Base-by-base conservation (phyloP, 2,888 invertebrate species). In the Lymantria monacha region DNA sequence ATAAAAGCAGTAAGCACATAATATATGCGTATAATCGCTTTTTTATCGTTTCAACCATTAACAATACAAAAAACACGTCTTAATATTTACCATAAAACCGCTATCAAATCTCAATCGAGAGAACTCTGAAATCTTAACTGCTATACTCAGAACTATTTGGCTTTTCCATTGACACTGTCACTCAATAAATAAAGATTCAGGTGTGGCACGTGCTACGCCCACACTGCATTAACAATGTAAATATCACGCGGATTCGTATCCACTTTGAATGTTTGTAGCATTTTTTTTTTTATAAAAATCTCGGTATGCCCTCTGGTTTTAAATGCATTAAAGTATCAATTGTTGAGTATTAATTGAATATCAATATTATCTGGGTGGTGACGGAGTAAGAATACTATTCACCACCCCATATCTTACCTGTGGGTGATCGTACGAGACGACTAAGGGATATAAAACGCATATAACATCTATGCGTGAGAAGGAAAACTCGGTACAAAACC, bases 181-280 rank as follows among this genome's bases (percentile, higher is more conserved):
- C 65, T 67, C 66, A 61, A 72, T 72, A 76, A 76, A 78, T 74
- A 77, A 69, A 59, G 61, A 58, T 66, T 73, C 69, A 72, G 82
- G 78, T 69, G 74, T 65, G 81, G 79, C 84, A 76, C 79, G 82
- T 77, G 83, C 81, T 76, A 75, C 62, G 63, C 83, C 83, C 77
- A 82, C 83, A 74, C 74, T 56, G 58, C 69, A 81, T 81, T 79
- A 75, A 59, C 69, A 75, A 77, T 77, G 74, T 75, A 75, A 79
- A 83, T 74, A 69, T 61, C 57, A 73, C 63, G 59, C 59, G 69
- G 60, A 70, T 67, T 66, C 66, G 37, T 12, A 33, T 47, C 48
- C 51, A 48, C 40, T 50, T 45, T 46, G 40, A 36, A 38, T 53
- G 48, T 51, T 49, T 49, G 14, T 46, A 15, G 46, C 9, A 42